phyloP scores from a whole-genome alignment of 53 echinoderm and acorn worm genomes.

The Antedon mediterranea region DNA sequence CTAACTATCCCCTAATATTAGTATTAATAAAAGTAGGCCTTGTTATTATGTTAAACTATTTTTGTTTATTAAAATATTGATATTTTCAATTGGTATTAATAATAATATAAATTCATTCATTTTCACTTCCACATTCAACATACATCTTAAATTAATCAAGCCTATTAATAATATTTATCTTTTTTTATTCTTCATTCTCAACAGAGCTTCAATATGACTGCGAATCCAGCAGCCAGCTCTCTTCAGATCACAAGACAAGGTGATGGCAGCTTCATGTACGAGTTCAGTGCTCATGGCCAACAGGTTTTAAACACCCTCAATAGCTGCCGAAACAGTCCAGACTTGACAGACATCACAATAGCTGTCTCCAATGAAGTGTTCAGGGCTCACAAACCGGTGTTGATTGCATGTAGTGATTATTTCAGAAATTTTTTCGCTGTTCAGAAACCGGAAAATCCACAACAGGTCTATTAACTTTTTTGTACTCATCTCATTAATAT shows the following conservation, averaged over 20 bases:
- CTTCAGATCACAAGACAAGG: constrained; percentile 29
- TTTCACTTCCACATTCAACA: too few species aligned
- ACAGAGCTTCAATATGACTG: background rate
- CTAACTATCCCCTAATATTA: too few species aligned
- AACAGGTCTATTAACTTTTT: background rate
- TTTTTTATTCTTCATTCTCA: too few species aligned
- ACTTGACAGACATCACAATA: constrained; percentile 58
- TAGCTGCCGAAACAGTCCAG: constrained; percentile 53
- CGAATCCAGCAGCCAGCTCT: constrained; percentile 30
- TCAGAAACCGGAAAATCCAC: background rate
- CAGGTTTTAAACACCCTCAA: constrained; percentile 50
- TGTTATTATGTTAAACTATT: too few species aligned
- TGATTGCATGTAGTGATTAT: constrained; percentile 68
- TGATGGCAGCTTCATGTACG: constrained; percentile 42
- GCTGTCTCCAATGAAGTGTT: constrained; percentile 46
- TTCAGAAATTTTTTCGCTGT: constrained; percentile 18
- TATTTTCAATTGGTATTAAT: too few species aligned
- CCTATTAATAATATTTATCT: too few species aligned
- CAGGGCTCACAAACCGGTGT: constrained; percentile 50
- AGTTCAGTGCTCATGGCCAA: constrained; percentile 46
- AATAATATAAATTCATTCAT: too few species aligned
- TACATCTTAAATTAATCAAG: too few species aligned
- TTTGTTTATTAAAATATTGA: too few species aligned
- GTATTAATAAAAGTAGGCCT: too few species aligned
- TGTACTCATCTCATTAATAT: too few species aligned